These are phyloP conservation scores for Halcyon chelicuti DNA, from an alignment of 2,797 vertebrate genomes.

Conservation along the genomic window DNA sequence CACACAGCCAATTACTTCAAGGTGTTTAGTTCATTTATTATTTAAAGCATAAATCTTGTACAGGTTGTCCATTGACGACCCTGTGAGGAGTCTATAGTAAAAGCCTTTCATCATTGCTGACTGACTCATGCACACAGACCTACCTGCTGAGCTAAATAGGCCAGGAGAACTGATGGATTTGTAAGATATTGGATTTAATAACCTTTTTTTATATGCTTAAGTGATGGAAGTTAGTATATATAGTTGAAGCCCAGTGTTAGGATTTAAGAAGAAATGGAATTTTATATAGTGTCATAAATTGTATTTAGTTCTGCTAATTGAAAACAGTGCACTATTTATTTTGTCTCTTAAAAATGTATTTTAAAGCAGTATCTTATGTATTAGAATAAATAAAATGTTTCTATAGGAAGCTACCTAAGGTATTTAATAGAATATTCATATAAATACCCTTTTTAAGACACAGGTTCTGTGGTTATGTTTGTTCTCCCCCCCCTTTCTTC, in stretches of 20 bases:
- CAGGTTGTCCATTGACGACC: slow-evolving; percentile 85
- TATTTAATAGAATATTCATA: slow-evolving; percentile 8
- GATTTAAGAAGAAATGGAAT: slow-evolving; percentile 8
- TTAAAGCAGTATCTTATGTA: fast-evolving
- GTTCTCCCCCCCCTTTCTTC: neutral
- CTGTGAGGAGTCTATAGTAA: slow-evolving; percentile 79
- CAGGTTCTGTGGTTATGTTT: neutral
- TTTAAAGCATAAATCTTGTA: slow-evolving; percentile 87
- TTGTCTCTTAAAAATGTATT: neutral
- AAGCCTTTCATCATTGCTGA: slow-evolving; percentile 85
- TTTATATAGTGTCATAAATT: neutral
- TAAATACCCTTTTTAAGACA: neutral
- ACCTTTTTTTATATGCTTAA: slow-evolving; percentile 22
- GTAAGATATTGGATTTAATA: slow-evolving; percentile 53
- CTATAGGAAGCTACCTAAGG: neutral
- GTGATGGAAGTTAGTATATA: neutral
- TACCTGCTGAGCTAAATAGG: slow-evolving; percentile 76
- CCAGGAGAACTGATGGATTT: slow-evolving; percentile 48
- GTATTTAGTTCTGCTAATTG: neutral
- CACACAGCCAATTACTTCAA: slow-evolving; percentile 88
- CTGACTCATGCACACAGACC: slow-evolving; percentile 64
- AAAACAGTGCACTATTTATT: fast-evolving
- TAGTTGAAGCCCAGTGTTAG: neutral
- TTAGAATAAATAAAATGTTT: neutral
- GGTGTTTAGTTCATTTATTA: slow-evolving; percentile 91